Evolutionary conservation across 2,113 vertebrate species (phyloP).

Genomic region (Silurus asotus): DNA sequence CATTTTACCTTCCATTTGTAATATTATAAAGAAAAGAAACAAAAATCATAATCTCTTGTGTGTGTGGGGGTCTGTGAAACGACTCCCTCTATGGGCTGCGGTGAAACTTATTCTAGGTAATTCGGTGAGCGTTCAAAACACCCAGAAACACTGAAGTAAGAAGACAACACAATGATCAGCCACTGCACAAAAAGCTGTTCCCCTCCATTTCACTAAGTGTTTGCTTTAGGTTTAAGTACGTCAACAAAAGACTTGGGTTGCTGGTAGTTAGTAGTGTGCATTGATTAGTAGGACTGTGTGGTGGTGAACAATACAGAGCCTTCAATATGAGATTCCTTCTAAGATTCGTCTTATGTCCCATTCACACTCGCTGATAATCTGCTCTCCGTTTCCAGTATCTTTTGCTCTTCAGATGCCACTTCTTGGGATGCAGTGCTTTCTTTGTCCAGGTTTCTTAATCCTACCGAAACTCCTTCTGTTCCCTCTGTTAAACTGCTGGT

Average conservation of each 20-base stretch:
- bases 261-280: slow-evolving; percentile 41
- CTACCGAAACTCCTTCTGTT: slow-evolving; percentile 56
- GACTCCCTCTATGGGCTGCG: slow-evolving; percentile 41
- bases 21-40: neutral
- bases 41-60: too few species aligned
- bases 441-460: slow-evolving; percentile 57
- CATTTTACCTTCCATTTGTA: neutral
- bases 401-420: slow-evolving; percentile 44
- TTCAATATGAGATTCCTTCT: neutral
- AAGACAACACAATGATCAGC: slow-evolving; percentile 17
- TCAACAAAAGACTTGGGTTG: neutral
- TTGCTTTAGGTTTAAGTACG: slow-evolving; percentile 19
- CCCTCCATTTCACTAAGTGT: neutral
- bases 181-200: slow-evolving; percentile 9
- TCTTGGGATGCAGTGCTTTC: slow-evolving; percentile 48
- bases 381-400: slow-evolving; percentile 35
- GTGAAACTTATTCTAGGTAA: slow-evolving; percentile 29
- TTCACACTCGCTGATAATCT: slow-evolving; percentile 27
- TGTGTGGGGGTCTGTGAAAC: slow-evolving; percentile 26
- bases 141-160: slow-evolving; percentile 1
- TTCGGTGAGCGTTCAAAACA: slow-evolving; percentile 12
- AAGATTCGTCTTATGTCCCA: slow-evolving; percentile 9
- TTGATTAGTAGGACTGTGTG: slow-evolving; percentile 12
- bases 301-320: neutral
- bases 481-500: slow-evolving; percentile 72